A percentile compares a stretch with the other conserved stretches of the same genome.
Conservation (phyloP, 2,113 vertebrate species). For the Felis chaus region DNA sequence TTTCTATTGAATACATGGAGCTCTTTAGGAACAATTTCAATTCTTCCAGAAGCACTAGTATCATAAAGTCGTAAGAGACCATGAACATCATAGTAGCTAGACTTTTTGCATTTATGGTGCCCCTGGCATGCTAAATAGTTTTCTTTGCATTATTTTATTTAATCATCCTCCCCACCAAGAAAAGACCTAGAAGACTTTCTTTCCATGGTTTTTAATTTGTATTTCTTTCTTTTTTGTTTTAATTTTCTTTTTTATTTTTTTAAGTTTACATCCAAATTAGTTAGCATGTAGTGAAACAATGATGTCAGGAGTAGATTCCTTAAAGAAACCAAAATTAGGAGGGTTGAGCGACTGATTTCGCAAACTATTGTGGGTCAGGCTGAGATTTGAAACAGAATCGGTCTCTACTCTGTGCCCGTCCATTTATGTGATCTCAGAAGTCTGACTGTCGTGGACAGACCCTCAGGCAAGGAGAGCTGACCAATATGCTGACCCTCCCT, state of each 20-base stretch:
- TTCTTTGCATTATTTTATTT: constrained; percentile 17
- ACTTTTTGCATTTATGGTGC: background rate
- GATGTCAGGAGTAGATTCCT: too few species aligned
- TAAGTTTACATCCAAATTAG: too few species aligned
- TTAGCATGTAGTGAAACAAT: too few species aligned
- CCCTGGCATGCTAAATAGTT: background rate
- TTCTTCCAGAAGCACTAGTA: background rate
- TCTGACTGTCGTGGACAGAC: background rate
- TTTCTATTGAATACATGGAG: background rate
- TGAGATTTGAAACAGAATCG: background rate
- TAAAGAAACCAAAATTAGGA: background rate
- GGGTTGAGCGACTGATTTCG: background rate
- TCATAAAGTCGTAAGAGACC: background rate
- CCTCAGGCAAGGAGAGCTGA: background rate
- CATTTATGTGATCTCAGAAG: background rate
- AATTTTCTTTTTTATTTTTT: too few species aligned
- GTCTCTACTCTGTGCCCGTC: rapidly evolving
- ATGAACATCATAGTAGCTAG: background rate
- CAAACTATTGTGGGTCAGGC: background rate
- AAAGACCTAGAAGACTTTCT: background rate
- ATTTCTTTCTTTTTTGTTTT: too few species aligned
- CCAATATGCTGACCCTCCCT: background rate
- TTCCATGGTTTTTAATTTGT: background rate
- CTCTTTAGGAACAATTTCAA: background rate
- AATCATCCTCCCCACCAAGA: background rate